phyloP scores from a whole-genome alignment of 2,888 invertebrate genomes.

The Electrophaes corylata region DNA sequence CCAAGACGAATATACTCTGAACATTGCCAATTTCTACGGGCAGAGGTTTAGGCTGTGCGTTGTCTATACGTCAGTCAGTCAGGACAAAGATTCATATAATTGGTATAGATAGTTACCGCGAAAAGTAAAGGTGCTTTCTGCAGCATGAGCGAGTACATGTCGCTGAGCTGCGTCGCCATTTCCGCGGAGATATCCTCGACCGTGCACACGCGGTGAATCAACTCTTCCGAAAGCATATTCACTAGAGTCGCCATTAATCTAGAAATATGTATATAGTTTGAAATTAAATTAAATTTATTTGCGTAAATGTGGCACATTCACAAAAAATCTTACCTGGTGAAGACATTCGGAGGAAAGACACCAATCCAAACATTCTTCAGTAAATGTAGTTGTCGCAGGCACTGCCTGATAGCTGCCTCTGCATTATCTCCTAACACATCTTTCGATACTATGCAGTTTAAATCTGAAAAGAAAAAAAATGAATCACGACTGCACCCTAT shows the following conservation, averaged over 20 bases:
- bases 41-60: too few species aligned
- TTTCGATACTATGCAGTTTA: slow-evolving; percentile 79
- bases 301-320: too few species aligned
- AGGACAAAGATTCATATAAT: too few species aligned
- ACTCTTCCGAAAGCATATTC: slow-evolving; percentile 87
- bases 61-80: too few species aligned
- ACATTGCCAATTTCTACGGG: too few species aligned
- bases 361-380: slow-evolving; percentile 95
- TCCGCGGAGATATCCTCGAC: slow-evolving; percentile 95
- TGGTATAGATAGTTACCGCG: slow-evolving; percentile 62
- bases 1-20: too few species aligned
- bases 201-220: slow-evolving; percentile 87
- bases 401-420: slow-evolving; percentile 91
- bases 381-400: slow-evolving; percentile 92
- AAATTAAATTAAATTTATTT: too few species aligned
- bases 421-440: slow-evolving; percentile 85
- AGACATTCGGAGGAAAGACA: slow-evolving; percentile 91
- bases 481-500: not conserved
- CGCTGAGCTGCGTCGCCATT: slow-evolving; percentile 91
- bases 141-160: slow-evolving; percentile 88
- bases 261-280: slow-evolving; percentile 35
- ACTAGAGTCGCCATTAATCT: slow-evolving; percentile 85
- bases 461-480: slow-evolving; percentile 54
- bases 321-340: too few species aligned
- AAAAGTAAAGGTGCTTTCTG: slow-evolving; percentile 90